A percentile compares a stretch with the other conserved stretches of the same genome.
Evolutionary conservation across 2,888 invertebrate genomes (phyloP).

Genomic region (Nomada ruficornis): DNA sequence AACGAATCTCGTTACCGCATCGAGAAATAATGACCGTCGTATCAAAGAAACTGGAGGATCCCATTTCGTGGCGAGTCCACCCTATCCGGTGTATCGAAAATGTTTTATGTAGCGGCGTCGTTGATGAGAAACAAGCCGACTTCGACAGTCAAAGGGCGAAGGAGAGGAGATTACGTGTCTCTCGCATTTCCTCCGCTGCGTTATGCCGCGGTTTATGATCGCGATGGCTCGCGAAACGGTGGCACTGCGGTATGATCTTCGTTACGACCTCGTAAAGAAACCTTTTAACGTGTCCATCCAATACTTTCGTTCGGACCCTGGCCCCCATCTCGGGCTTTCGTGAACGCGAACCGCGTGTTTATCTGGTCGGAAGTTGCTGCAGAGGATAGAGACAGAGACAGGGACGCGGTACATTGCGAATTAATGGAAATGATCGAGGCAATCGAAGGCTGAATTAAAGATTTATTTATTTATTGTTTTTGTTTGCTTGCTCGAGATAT

Average conservation of each 20-base stretch:
- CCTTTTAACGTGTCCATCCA: slow-evolving; percentile 77
- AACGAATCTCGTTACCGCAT: slow-evolving; percentile 42
- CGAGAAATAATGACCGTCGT: slow-evolving; percentile 45
- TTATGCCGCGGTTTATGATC: slow-evolving; percentile 77
- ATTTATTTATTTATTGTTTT: too few species aligned
- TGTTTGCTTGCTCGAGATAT: too few species aligned
- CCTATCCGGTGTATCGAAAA: slow-evolving; percentile 63
- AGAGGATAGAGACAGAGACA: too few species aligned
- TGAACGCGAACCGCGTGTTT: slow-evolving; percentile 7
- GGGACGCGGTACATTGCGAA: too few species aligned
- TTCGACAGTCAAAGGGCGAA: too few species aligned
- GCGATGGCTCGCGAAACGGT: slow-evolving; percentile 67
- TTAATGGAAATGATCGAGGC: too few species aligned
- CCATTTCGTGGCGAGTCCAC: slow-evolving; percentile 45
- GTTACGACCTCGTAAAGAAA: slow-evolving; percentile 81
- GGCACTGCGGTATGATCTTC: slow-evolving; percentile 72
- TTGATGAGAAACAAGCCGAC: slow-evolving; percentile 4
- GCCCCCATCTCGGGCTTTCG: slow-evolving; percentile 3
- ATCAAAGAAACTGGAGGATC: slow-evolving; percentile 41
- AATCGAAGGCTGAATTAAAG: too few species aligned
- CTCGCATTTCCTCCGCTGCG: slow-evolving; percentile 67
- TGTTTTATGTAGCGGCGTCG: slow-evolving; percentile 57
- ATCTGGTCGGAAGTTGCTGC: neutral
- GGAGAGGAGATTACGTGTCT: slow-evolving; percentile 44
- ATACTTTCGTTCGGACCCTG: slow-evolving; percentile 46